Percentiles rank a stretch among this genome's conserved stretches.
phyloP scores from a whole-genome alignment of 2,888 invertebrate genomes.

The Idaea dimidiata region DNA sequence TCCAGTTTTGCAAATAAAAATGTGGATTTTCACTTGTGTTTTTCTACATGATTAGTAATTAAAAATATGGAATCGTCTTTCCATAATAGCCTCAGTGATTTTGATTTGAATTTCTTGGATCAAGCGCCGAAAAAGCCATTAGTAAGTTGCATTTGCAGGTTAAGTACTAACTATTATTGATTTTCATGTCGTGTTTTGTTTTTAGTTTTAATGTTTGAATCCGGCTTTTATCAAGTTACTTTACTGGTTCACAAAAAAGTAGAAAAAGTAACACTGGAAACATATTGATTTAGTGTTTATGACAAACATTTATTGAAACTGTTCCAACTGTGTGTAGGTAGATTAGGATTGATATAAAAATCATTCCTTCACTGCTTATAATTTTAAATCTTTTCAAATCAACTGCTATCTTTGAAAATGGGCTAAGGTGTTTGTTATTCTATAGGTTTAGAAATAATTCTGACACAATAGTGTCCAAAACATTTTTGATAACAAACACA shows the following conservation, averaged over 20 bases:
- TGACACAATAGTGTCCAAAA: too few relatives aligned
- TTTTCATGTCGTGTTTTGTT: background rate
- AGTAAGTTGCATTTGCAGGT: slow-evolving; percentile 48
- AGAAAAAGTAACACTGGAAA: background rate
- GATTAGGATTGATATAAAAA: too few relatives aligned
- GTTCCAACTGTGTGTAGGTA: too few relatives aligned
- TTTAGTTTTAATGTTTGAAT: background rate
- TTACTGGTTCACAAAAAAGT: background rate
- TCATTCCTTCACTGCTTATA: too few relatives aligned
- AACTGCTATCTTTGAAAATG: too few relatives aligned
- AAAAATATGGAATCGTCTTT: slow-evolving; percentile 30
- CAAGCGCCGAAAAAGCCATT: slow-evolving; percentile 35
- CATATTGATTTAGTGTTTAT: background rate
- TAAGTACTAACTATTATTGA: slow-evolving; percentile 12
- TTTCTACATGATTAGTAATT: slow-evolving; percentile 5
- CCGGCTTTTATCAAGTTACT: background rate
- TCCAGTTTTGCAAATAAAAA: slow-evolving; percentile 12
- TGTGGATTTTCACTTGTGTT: slow-evolving; percentile 12
- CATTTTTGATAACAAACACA: too few relatives aligned
- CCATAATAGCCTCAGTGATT: slow-evolving; percentile 38
- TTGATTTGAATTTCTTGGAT: slow-evolving; percentile 56
- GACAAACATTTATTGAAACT: too few relatives aligned
- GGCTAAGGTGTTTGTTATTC: too few relatives aligned
- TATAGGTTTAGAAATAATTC: too few relatives aligned
- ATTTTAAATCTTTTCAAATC: too few relatives aligned